Conservation (phyloP, 2,113 vertebrate genomes). For the Epinephelus fuscoguttatus region DNA sequence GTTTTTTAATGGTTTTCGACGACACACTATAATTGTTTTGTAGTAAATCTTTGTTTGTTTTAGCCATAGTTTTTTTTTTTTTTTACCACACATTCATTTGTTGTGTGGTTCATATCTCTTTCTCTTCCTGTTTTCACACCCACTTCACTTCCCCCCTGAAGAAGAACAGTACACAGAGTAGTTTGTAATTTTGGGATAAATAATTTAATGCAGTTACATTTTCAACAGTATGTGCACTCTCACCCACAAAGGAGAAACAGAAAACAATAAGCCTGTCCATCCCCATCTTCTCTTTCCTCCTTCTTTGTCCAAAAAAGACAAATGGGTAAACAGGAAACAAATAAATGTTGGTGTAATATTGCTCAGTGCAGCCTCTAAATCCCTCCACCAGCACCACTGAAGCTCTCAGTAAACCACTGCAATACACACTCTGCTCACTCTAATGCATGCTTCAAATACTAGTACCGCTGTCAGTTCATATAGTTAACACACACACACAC, state of each 20-base stretch:
- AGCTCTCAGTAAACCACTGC: constrained; percentile 48
- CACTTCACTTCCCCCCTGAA: not conserved
- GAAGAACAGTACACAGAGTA: constrained; percentile 21
- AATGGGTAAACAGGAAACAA: constrained; percentile 8
- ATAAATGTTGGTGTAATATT: constrained; percentile 69
- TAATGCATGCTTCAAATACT: constrained; percentile 21
- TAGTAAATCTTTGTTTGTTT: too few species aligned
- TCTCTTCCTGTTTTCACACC: too few species aligned
- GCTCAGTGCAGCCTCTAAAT: constrained; percentile 64
- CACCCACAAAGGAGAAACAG: constrained; percentile 58
- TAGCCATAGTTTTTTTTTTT: too few species aligned
- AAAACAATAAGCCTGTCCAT: too few species aligned
- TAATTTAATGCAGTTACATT: constrained; percentile 82
- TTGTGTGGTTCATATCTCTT: too few species aligned
- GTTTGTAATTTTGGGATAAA: constrained; percentile 68
- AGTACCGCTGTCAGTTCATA: constrained; percentile 20
- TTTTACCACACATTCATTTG: too few species aligned
- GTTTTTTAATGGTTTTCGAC: too few species aligned
- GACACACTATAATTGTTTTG: too few species aligned
- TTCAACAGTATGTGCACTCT: constrained; percentile 70
- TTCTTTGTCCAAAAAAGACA: constrained; percentile 11
- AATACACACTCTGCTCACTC: constrained; percentile 2
- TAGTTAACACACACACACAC: constrained; percentile 2
- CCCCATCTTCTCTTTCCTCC: too few species aligned
- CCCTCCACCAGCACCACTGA: constrained; percentile 39